Evolutionary conservation across 2,797 vertebrate species (phyloP), one percentile per base, ranked within the genome.

Genomic region (Tragelaphus oryx): DNA sequence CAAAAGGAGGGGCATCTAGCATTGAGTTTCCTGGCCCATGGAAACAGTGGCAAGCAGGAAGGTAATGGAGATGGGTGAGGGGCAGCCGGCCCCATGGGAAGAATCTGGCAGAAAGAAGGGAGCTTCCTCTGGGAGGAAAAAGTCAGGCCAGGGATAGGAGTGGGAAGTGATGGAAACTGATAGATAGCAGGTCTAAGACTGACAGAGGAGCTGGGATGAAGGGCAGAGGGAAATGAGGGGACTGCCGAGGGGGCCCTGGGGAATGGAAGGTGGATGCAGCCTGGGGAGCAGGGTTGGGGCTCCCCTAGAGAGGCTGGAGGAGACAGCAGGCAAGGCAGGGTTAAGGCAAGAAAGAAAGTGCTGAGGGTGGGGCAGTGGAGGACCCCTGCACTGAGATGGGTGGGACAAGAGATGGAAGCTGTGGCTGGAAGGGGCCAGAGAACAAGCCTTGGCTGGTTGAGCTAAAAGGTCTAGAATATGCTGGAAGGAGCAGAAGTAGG

Each of bases 21-120:
- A 4, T 22, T 57, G 16, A 33, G 16, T 44, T 17, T 33, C 1
- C 20, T 28, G 54, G 30, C n/a, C n/a, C n/a, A 14, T 52, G 11
- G 8, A 16, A 28, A 68, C 48, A 33, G 33, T 1, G 5, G 59
- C 30, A 33, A 68, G 41, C 26, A 48, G n/a, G 41, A 48, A 57
- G 65, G 54, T 33, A 52, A 65, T 1, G 2, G 5, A 13, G 3
- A 33, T 6, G 8, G 3, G 6, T 0, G 59, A 16, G 8, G 71
- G 14, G 44, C 28, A 28, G 44, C 28, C 0, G 5, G 24, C n/a
- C 13, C 24, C 8, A 26, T 14, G 20, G 2, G 10, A 26, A n/a
- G 28, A 68, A 52, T 9, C 50, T 28, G 14, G 37, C 13, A 89
- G 75, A 90, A 57, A 57, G 50, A 92, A 85, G 6, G 44, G 26